These are phyloP conservation scores for Hoplostethus mediterraneus DNA, from an alignment of 2,797 vertebrate species.

Conservation along the genomic window DNA sequence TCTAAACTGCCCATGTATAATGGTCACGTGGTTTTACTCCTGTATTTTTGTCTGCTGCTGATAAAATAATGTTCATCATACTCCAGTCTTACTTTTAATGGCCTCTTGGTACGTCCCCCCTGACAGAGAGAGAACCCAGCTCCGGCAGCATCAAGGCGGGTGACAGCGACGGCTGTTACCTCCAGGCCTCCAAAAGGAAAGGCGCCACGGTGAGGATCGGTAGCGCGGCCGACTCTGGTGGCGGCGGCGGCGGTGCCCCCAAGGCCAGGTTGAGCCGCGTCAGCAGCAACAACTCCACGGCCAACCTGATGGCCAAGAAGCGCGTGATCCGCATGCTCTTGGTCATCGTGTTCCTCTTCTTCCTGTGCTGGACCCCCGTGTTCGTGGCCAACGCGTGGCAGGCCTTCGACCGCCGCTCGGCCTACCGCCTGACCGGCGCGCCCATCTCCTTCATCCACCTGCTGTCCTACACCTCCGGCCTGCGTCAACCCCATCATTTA, in stretches of 20 bases:
- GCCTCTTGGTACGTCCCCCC: neutral
- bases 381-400: conserved; percentile 97
- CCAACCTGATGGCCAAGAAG: conserved; percentile 96
- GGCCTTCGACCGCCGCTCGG: conserved; percentile 89
- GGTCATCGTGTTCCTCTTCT: conserved; percentile 96
- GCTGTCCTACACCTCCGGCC: conserved; percentile 95
- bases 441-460: conserved; percentile 98
- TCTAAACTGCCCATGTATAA: too few relatives aligned
- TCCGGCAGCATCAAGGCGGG: conserved; percentile 80
- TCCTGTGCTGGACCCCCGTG: conserved; percentile 97
- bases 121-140: conserved; percentile 80
- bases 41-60: too few relatives aligned
- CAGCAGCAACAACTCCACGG: conserved; percentile 87
- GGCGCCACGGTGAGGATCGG: conserved; percentile 39
- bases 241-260: conserved; percentile 7
- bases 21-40: too few relatives aligned
- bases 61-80: neutral
- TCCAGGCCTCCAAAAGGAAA: conserved; percentile 85
- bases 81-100: neutral
- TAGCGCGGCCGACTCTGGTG: neutral
- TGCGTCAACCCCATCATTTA: conserved; percentile 98
- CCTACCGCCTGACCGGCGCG: conserved; percentile 91
- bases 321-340: conserved; percentile 97
- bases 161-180: conserved; percentile 93
- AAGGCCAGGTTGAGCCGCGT: conserved; percentile 77